These are phyloP conservation scores for Falco concolor DNA, from an alignment of 2,797 vertebrate species.

Conservation along the genomic window DNA sequence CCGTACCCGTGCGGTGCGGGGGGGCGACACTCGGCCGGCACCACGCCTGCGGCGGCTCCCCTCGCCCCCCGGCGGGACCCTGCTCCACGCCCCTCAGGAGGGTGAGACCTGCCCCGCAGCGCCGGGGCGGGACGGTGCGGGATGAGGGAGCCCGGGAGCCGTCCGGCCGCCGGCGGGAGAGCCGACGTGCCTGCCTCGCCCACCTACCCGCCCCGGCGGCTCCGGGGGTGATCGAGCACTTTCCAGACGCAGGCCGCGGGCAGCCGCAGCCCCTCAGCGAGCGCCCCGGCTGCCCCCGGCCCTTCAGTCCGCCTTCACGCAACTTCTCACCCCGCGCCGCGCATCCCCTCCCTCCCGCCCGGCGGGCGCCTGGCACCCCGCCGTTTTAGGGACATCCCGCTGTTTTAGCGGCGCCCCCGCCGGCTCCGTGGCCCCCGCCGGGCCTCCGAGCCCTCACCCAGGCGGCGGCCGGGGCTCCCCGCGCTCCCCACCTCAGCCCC, in stretches of 20 bases:
- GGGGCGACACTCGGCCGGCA: neutral
- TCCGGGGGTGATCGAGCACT: neutral
- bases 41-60: neutral
- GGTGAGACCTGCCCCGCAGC: neutral
- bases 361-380: too few species aligned
- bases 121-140: neutral
- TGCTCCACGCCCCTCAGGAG: neutral
- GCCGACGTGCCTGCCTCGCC: neutral
- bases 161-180: neutral
- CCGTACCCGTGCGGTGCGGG: neutral
- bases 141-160: neutral
- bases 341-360: neutral
- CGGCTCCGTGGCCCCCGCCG: neutral
- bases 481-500: neutral
- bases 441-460: neutral
- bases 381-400: neutral
- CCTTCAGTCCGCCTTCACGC: neutral
- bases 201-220: neutral
- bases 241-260: neutral
- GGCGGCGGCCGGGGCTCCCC: neutral
- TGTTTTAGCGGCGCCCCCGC: too few species aligned
- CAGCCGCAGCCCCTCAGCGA: neutral
- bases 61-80: too few species aligned
- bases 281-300: neutral
- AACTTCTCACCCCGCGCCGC: neutral